Evolutionary conservation across 2,888 invertebrate species (phyloP), one percentile per base, ranked within the genome.

Genomic region (Diadegma fenestrale): DNA sequence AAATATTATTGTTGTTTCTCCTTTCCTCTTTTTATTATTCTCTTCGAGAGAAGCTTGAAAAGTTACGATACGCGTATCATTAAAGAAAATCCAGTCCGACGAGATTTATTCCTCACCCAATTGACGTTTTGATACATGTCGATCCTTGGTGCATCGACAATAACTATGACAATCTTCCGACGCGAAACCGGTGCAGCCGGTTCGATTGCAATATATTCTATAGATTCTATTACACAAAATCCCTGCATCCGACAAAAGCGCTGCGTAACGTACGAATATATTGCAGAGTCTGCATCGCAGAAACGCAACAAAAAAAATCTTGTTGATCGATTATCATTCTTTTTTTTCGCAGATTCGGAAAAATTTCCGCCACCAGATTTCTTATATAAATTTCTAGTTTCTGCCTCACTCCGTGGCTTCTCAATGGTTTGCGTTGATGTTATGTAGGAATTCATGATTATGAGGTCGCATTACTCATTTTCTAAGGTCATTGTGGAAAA

Each of bases 111-210:
- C 45, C 58, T 58, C 51, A 63, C 37, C 58, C 19, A 72, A 78
- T 79, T 69, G 66, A 72, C 58, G 80, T 77, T 30, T 63, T 37
- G 37, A 7, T 37, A 10, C 37, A 37, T 45, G 73, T 54, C 48
- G 64, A 54, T 72, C 54, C 26, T 75, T 51, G 54, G 61, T 43
- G n/a, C n/a, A 68, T 37, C 51, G 63, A 22, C 58, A 58, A 43
- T 7, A 33, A 58, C 48, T 37, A 69, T 45, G 33, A 78, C 68
- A 41, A 51, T 33, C 30, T 63, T 22, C 6, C 41, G 73, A 66
- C 43, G 75, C 48, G 51, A n/a, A 78, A 85, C 84, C 84, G 81
- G 84, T 85, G 78, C 33, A 64, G 81, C 84, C 84, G 84, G 84
- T 85, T 80, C 30, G 43, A 61, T 78, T 78, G 75, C 81, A 73